Conservation (phyloP, 2,797 vertebrate genomes). For the Crenuchus spilurus region DNA sequence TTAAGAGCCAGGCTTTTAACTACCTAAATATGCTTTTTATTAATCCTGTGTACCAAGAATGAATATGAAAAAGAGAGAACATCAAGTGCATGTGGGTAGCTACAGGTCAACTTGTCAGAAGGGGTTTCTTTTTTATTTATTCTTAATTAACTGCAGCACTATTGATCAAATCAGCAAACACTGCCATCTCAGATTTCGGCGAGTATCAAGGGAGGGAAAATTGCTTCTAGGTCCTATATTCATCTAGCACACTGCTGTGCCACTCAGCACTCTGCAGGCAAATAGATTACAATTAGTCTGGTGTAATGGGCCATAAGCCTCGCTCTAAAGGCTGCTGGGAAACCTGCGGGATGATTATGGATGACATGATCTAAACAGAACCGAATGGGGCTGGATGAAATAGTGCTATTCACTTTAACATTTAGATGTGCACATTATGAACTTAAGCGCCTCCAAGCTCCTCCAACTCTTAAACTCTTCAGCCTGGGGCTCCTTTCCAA, state of each 20-base stretch:
- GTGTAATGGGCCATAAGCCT: conserved; percentile 65
- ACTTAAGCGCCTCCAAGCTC: conserved; percentile 16
- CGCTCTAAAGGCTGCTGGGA: conserved; percentile 55
- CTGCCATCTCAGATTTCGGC: conserved; percentile 40
- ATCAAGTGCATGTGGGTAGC: neutral
- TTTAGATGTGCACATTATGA: conserved; percentile 42
- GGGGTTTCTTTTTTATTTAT: neutral
- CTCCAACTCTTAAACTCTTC: conserved; percentile 8
- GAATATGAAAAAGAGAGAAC: neutral
- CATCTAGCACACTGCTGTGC: conserved; percentile 55
- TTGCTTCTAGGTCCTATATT: conserved; percentile 55
- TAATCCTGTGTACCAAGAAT: neutral
- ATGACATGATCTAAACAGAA: conserved; percentile 55
- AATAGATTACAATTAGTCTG: conserved; percentile 63
- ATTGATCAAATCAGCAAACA: conserved; percentile 52
- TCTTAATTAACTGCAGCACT: conserved; percentile 43
- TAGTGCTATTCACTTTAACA: conserved; percentile 25
- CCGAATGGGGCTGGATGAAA: conserved; percentile 39
- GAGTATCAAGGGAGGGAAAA: conserved; percentile 55
- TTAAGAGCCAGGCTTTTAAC: neutral
- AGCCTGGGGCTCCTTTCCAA: conserved; percentile 1
- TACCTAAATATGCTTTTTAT: neutral
- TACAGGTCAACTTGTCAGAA: neutral
- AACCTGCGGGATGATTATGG: conserved; percentile 49
- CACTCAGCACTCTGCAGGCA: conserved; percentile 58